Conservation (phyloP, 2,113 vertebrate species). For the Bubo blakistoni region DNA sequence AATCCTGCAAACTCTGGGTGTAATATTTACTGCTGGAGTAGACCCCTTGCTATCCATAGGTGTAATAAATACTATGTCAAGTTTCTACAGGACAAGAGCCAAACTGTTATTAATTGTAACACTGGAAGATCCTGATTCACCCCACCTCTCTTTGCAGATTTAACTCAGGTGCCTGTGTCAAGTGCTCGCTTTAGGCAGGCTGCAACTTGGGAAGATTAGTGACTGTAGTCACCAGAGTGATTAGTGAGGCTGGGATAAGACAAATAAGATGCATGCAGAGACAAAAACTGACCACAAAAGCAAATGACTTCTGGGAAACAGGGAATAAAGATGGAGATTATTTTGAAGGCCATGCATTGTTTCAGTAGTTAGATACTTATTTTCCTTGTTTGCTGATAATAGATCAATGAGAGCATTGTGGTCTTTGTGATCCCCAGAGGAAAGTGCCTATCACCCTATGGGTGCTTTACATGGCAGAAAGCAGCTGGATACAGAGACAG, state of each 20-base stretch:
- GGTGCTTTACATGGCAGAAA: background rate
- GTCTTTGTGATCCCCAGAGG: background rate
- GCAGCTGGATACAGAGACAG: background rate
- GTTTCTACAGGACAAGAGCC: background rate
- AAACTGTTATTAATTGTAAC: background rate
- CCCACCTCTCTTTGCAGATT: background rate
- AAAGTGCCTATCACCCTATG: background rate
- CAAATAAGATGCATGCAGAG: background rate
- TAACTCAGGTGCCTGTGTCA: background rate
- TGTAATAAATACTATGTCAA: background rate
- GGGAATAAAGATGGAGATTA: background rate
- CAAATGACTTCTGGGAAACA: background rate
- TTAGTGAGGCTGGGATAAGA: background rate
- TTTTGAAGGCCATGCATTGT: background rate
- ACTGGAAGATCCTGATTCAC: background rate
- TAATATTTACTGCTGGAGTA: background rate
- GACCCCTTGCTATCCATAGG: background rate
- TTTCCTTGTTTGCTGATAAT: background rate
- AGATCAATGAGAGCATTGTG: background rate
- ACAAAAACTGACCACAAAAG: background rate
- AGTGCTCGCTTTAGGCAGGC: background rate
- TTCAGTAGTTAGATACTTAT: background rate
- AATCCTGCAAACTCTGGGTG: background rate
- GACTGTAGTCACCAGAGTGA: background rate
- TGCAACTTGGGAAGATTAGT: background rate